Percentiles rank a stretch among this genome's conserved stretches.
Evolutionary conservation across 2,888 invertebrate genomes (phyloP).

Genomic region (Andrena hattorfiana): DNA sequence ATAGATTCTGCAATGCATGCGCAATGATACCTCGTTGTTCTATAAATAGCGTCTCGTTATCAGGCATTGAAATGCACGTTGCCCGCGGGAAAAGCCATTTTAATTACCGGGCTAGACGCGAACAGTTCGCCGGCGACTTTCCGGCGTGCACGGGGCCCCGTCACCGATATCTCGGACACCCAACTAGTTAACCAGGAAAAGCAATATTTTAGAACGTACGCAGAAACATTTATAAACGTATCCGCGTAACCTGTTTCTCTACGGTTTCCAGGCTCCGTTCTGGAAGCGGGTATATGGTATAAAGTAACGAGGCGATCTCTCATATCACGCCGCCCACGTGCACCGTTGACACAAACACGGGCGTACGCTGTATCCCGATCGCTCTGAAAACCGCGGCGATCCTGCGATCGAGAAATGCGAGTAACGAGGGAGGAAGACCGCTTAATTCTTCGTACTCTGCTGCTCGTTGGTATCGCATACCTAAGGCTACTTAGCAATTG

Average conservation of each 20-base stretch:
- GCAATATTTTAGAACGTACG: slow-evolving; percentile 63
- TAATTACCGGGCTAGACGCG: slow-evolving; percentile 57
- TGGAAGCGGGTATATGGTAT: slow-evolving; percentile 62
- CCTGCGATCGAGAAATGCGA: slow-evolving; percentile 28
- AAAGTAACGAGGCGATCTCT: slow-evolving; percentile 72
- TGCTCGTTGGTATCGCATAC: slow-evolving; percentile 5
- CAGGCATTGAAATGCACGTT: slow-evolving; percentile 47
- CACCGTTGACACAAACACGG: slow-evolving; percentile 69
- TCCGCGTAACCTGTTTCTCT: slow-evolving; percentile 65
- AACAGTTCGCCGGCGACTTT: slow-evolving; percentile 51
- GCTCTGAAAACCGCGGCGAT: slow-evolving; percentile 29
- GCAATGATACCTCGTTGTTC: neutral
- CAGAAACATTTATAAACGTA: slow-evolving; percentile 59
- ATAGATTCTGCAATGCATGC: neutral
- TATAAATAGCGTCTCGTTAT: slow-evolving; percentile 60
- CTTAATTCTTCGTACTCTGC: neutral
- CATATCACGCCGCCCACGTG: slow-evolving; percentile 72
- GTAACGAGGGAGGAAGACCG: slow-evolving; percentile 11
- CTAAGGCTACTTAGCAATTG: slow-evolving; percentile 3
- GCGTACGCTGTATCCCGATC: slow-evolving; percentile 50
- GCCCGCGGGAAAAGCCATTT: slow-evolving; percentile 59
- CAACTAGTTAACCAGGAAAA: slow-evolving; percentile 65
- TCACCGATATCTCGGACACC: slow-evolving; percentile 63
- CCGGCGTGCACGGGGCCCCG: slow-evolving; percentile 22
- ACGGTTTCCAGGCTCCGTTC: slow-evolving; percentile 52